These are phyloP conservation scores for Drosophila setifemur DNA, from an alignment of 1,140 invertebrate species.

Conservation along the genomic window DNA sequence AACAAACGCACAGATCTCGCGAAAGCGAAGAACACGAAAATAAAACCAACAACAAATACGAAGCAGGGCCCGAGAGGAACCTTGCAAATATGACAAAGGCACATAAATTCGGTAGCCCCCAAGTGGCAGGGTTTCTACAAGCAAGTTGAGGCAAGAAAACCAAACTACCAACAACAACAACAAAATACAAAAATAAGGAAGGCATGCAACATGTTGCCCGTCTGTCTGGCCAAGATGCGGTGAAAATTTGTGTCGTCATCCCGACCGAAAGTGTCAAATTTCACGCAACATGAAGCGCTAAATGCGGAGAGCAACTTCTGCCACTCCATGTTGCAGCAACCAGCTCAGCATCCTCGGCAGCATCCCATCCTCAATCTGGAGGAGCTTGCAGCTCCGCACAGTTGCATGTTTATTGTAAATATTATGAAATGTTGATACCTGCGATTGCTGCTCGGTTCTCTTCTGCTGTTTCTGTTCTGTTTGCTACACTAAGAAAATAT, in stretches of 20 bases:
- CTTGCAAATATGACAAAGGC: constrained; percentile 77
- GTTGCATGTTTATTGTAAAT: constrained; percentile 82
- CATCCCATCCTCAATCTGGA: constrained; percentile 7
- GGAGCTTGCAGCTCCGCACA: constrained; percentile 33
- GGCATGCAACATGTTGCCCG: constrained; percentile 58
- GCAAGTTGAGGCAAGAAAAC: constrained; percentile 29
- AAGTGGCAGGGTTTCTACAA: constrained; percentile 29
- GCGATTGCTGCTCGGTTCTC: constrained; percentile 56
- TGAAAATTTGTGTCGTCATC: constrained; percentile 70
- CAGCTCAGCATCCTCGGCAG: not conserved
- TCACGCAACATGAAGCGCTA: constrained; percentile 80
- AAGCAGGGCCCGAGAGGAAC: too few relatives aligned
- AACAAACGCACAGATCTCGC: constrained; percentile 28
- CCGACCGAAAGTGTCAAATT: constrained; percentile 74
- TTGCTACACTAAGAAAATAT: not conserved
- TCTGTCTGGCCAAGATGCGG: constrained; percentile 57
- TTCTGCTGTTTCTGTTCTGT: constrained; percentile 21
- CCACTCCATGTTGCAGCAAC: constrained; percentile 21
- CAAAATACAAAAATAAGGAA: constrained; percentile 19
- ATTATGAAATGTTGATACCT: constrained; percentile 81
- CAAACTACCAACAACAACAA: constrained; percentile 30
- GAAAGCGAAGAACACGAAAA: not conserved
- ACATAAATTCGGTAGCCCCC: constrained; percentile 75
- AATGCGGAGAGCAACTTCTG: constrained; percentile 68
- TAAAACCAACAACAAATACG: too few relatives aligned